phyloP scores from a whole-genome alignment of 64 coral and sea anemone species.

The Orbicella faveolata region DNA sequence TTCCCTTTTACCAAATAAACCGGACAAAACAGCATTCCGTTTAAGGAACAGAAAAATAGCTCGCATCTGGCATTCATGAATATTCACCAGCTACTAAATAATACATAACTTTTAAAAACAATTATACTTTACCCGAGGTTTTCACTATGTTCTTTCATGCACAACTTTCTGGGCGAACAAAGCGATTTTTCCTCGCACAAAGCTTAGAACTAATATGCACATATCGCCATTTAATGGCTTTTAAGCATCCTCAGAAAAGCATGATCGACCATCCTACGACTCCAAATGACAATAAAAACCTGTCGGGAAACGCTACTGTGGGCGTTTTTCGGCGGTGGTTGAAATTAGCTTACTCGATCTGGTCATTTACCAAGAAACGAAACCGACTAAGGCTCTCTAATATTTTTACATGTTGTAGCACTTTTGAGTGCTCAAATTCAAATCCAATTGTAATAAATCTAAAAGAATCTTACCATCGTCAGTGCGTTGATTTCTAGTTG shows the following conservation, averaged over 20 bases:
- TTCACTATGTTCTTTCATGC: not conserved
- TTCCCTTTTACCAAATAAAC: no score
- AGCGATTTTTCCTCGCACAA: not conserved
- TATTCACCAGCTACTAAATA: slow-evolving; percentile 10
- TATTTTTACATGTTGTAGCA: no score
- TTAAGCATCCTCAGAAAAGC: no score
- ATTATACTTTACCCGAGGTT: not conserved
- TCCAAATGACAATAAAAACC: not conserved
- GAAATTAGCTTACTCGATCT: not conserved
- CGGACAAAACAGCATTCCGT: not conserved
- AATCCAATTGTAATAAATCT: not conserved
- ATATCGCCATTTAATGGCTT: no score
- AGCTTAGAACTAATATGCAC: no score
- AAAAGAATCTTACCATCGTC: slow-evolving; percentile 24
- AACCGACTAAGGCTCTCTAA: not conserved
- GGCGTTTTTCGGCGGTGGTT: not conserved
- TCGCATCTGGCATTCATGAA: not conserved
- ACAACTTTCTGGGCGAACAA: not conserved
- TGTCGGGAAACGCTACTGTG: not conserved
- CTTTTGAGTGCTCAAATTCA: no score
- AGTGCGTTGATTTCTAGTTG: not conserved
- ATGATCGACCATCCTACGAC: no score
- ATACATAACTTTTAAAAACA: slow-evolving; percentile 28
- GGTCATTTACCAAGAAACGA: not conserved
- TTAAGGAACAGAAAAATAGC: not conserved